Evolutionary conservation across 2,888 invertebrate species (phyloP), one percentile per base, ranked within the genome.

Genomic region (Hypsopygia costalis): DNA sequence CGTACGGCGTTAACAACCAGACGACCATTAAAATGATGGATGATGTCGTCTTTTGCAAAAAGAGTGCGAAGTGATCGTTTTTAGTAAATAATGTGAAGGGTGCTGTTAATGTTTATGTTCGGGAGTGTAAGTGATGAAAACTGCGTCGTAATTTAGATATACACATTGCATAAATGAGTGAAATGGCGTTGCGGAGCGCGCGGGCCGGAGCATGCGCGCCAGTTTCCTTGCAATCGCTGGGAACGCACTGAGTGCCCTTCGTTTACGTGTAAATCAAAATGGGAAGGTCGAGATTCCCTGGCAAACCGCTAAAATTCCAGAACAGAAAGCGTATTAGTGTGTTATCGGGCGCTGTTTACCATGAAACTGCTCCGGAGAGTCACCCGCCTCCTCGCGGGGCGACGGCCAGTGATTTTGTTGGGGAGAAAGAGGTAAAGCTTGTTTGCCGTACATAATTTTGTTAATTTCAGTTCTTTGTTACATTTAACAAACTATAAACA

Each of bases 281-380:
- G 94, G 93, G 93, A 89, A 92, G 93, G 90, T 93, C 93, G 85
- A 93, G 93, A 91, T 95, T 95, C 92, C 95, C 95, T 77, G 95
- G 95, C 75, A 95, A 95, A 91, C 95, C 95, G 81, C 93, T 94
- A 64, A 95, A 95, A 91, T 93, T 94, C 89, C 93, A 94, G 79
- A 94, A 94, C 89, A 93, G 94, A 90, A 95, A 94, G 83, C 93
- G 95, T 85, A 92, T 95, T 73, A 94, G 94, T 90, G 94, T 95
- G 77, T 90, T 94, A 81, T 92, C 92, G 67, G 90, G 90, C 66
- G 81, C 91, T 72, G 87, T 90, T 75, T 87, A 87, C 67, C 80
- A 86, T 81, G 86, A 87, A 62, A 81, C 76, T 72, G 59, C 77
- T 75, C 64, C 81, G 66, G 85, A 87, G 68, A 77, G 65, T 63